Base-by-base conservation (phyloP, 2,888 invertebrate species). In the Onthophagus sagittarius region DNA sequence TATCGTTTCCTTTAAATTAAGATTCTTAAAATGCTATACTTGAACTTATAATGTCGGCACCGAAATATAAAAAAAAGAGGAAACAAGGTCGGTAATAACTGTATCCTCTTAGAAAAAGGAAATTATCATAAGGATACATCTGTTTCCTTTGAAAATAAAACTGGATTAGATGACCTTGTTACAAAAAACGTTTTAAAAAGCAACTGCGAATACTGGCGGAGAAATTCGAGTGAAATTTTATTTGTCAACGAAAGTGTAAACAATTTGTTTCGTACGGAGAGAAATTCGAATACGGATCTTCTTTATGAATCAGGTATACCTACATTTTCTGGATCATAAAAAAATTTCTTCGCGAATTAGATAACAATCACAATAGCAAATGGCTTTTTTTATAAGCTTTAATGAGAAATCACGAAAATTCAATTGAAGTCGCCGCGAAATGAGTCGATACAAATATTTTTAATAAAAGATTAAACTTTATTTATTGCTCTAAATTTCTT, bases 61-160 rank as follows among this genome's bases (percentile, higher is more conserved):
- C 11, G 39, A 53, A 53, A 53, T 9, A 33, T 33, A 5, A 53
- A 53, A 53, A 53, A 53, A 2, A 1, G 5, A 53, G 39, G 23
- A 53, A 53, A 9, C 11, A 11, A 53, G 39, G 39, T 53, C 39
- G 39, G 5, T 53, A 53, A 53, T 11, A 53, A 53, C 7, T 11
- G 11, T 53, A 53, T 53, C 39, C 39, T 53, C 7, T 11, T 53
- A 53, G 39, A 53, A 53, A 11, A 53, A 53, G 23, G 39, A 53
- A 53, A 53, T 53, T 53, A 53, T 67, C 31, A 67, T 15, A 15
- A 15, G n/a, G 15, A 23, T 67, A 67, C 31, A 67, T 67, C 31
- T 67, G 15, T 67, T 67, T 67, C 67, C 31, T 67, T 67, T 67
- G 15, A 11, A 67, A 67, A 53, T 53, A 53, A 53, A 53, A 53